A percentile compares a stretch with the other conserved stretches of the same genome.
Conservation (phyloP, 2,888 invertebrate genomes). For the Dicroscelio sp. region DNA sequence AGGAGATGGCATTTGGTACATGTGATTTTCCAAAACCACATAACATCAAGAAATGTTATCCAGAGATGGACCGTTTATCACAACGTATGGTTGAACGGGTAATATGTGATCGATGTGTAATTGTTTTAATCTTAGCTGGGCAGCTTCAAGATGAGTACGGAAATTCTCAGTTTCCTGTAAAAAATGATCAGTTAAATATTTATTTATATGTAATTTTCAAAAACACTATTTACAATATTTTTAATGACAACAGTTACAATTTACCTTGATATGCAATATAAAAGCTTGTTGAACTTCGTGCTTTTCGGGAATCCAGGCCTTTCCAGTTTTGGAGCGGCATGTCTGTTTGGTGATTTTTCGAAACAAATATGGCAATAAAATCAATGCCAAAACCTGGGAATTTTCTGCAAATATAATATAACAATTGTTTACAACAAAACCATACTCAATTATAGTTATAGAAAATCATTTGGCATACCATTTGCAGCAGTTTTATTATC, state of each 20-base stretch:
- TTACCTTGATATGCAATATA: slow-evolving; percentile 35
- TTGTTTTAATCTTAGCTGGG: neutral
- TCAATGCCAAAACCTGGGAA: neutral
- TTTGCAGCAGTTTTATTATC: neutral
- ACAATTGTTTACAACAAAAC: too few species aligned
- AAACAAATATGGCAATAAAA: slow-evolving; percentile 32
- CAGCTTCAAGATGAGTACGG: slow-evolving; percentile 14
- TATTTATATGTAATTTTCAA: neutral
- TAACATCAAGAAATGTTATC: slow-evolving; percentile 57
- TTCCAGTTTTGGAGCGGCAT: slow-evolving; percentile 23
- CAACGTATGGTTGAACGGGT: slow-evolving; percentile 60
- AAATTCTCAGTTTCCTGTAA: slow-evolving; percentile 62
- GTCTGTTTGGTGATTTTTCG: slow-evolving; percentile 40
- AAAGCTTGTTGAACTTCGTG: neutral
- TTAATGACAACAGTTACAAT: too few species aligned
- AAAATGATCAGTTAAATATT: neutral
- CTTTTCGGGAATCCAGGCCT: slow-evolving; percentile 38
- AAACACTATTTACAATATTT: too few species aligned
- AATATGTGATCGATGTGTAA: slow-evolving; percentile 57
- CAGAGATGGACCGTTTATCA: slow-evolving; percentile 70
- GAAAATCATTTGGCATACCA: too few species aligned
- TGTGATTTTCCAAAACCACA: slow-evolving; percentile 50
- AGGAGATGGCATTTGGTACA: slow-evolving; percentile 47
- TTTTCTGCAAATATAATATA: slow-evolving; percentile 1
- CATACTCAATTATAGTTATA: too few species aligned